phyloP scores from a whole-genome alignment of 2,797 vertebrate genomes.

The Eremophila alpestris region DNA sequence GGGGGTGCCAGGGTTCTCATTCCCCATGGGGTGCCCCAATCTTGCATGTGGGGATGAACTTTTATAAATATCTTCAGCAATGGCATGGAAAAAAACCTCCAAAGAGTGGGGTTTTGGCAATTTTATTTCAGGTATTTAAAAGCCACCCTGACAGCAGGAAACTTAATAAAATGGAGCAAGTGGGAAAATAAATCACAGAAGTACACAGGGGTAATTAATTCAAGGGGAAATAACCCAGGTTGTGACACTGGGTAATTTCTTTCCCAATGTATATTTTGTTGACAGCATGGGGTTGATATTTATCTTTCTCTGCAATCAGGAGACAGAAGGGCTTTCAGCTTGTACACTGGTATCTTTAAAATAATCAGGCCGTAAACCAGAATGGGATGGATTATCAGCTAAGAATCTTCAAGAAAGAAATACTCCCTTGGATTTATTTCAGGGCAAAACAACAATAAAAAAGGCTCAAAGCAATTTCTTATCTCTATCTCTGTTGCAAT shows the following conservation, averaged over 20 bases:
- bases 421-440: neutral
- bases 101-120: neutral
- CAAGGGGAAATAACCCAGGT: neutral
- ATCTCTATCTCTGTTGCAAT: neutral
- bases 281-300: neutral
- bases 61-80: neutral
- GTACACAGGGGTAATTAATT: rapidly evolving
- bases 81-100: rapidly evolving
- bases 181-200: neutral
- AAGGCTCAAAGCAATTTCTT: neutral
- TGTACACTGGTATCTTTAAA: neutral
- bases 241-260: neutral
- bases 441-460: neutral
- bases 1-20: neutral
- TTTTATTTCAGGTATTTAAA: neutral
- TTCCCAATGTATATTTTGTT: neutral
- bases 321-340: neutral
- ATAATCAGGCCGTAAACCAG: neutral
- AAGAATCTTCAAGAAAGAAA: neutral
- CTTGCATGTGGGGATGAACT: neutral
- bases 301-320: neutral
- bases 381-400: neutral
- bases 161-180: neutral
- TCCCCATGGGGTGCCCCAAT: rapidly evolving
- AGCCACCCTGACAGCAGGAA: rapidly evolving